Conservation (phyloP, 1,140 invertebrate species). For the Drosophila athabasca region DNA sequence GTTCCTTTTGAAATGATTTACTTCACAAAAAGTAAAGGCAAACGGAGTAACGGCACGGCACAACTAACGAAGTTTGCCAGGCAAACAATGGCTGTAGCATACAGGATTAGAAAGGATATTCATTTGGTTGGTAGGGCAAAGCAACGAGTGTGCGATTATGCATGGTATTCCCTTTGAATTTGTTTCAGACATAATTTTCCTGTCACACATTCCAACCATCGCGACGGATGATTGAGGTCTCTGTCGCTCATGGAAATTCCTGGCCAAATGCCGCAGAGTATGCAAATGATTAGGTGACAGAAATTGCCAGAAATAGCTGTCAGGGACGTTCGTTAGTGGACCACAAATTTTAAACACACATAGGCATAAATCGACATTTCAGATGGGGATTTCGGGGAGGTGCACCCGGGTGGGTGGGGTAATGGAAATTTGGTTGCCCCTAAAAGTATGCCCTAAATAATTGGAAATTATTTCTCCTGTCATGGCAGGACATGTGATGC, state of each 20-base stretch:
- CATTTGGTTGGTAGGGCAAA: neutral
- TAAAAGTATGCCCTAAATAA: slow-evolving; percentile 74
- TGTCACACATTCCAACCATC: too few species aligned
- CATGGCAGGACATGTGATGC: slow-evolving; percentile 51
- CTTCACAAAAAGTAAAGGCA: slow-evolving; percentile 18
- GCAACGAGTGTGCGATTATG: too few species aligned
- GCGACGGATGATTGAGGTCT: too few species aligned
- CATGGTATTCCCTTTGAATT: too few species aligned
- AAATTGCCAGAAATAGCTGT: slow-evolving; percentile 39
- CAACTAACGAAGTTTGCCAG: slow-evolving; percentile 43
- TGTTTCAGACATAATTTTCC: neutral
- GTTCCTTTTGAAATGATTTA: slow-evolving; percentile 42
- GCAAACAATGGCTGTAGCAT: slow-evolving; percentile 14
- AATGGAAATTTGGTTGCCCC: slow-evolving; percentile 32
- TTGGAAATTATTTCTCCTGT: slow-evolving; percentile 69
- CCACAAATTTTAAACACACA: slow-evolving; percentile 66
- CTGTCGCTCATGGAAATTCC: slow-evolving; percentile 6
- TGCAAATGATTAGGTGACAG: slow-evolving; percentile 72
- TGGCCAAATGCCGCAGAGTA: slow-evolving; percentile 32
- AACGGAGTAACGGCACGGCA: neutral
- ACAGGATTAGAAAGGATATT: slow-evolving; percentile 4
- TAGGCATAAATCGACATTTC: neutral
- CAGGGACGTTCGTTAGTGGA: slow-evolving; percentile 51
- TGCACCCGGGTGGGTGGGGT: neutral
- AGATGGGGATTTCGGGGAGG: neutral